These are phyloP conservation scores for Bombus waltoni DNA, from an alignment of 1,140 invertebrate genomes.

Conservation along the genomic window DNA sequence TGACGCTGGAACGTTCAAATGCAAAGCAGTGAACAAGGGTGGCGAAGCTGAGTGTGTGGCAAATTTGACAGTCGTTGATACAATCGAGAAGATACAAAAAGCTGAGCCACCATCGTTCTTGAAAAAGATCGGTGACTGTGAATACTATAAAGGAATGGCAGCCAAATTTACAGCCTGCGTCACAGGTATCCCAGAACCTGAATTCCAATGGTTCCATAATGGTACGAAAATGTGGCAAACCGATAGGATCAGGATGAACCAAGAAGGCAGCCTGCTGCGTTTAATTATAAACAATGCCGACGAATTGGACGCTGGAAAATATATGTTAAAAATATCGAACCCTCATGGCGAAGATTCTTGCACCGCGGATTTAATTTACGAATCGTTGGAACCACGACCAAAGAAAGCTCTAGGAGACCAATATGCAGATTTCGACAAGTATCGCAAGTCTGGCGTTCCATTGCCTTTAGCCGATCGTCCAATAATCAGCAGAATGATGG, in stretches of 20 bases:
- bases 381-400: conserved; percentile 88
- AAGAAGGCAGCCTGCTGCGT: conserved; percentile 90
- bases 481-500: conserved; percentile 94
- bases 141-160: conserved; percentile 93
- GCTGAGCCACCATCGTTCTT: conserved; percentile 93
- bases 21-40: conserved; percentile 90
- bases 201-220: conserved; percentile 93
- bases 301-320: conserved; percentile 91
- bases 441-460: conserved; percentile 90
- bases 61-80: conserved; percentile 89
- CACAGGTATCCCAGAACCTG: conserved; percentile 92
- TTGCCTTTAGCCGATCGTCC: conserved; percentile 93
- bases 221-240: conserved; percentile 90
- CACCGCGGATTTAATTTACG: conserved; percentile 90
- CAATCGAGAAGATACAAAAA: conserved; percentile 88
- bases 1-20: conserved; percentile 90
- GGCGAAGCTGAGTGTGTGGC: conserved; percentile 91
- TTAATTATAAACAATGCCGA: conserved; percentile 89
- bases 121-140: conserved; percentile 94
- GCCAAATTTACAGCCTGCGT: conserved; percentile 96
- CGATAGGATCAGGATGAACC: conserved; percentile 91
- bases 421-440: conserved; percentile 92
- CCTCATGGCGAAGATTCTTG: conserved; percentile 92
- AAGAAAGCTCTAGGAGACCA: conserved; percentile 90
- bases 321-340: conserved; percentile 92